Evolutionary conservation across 2,797 vertebrate genomes (phyloP).

Genomic region (Echiichthys vipera): DNA sequence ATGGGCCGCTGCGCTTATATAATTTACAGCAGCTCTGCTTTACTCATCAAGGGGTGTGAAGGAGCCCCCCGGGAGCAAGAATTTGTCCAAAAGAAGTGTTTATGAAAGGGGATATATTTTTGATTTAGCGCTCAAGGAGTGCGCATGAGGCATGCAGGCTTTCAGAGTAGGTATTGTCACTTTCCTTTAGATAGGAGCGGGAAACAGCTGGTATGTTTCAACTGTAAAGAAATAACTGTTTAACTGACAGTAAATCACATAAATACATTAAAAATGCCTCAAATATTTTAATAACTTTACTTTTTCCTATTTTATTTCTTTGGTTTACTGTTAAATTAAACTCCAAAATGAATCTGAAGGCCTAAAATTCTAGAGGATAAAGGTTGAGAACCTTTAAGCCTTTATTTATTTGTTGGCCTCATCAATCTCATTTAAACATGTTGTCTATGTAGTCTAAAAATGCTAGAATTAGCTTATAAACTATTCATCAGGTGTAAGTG

Average conservation of each 20-base stretch:
- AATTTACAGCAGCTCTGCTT: slow-evolving; percentile 85
- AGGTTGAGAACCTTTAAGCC: background rate
- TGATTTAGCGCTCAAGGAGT: slow-evolving; percentile 72
- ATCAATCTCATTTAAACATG: background rate
- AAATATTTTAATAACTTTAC: background rate
- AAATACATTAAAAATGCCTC: background rate
- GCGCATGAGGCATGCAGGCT: slow-evolving; percentile 11
- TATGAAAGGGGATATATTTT: slow-evolving; percentile 83
- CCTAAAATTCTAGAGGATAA: background rate
- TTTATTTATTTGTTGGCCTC: background rate
- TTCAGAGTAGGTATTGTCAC: slow-evolving; percentile 11
- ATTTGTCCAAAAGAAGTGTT: slow-evolving; percentile 83
- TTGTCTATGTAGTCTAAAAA: background rate
- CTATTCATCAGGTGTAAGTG: too few relatives aligned
- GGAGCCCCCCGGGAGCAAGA: slow-evolving; percentile 79
- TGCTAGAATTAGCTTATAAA: background rate
- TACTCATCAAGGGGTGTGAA: slow-evolving; percentile 83
- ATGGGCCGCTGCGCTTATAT: slow-evolving; percentile 65
- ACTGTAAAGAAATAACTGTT: background rate
- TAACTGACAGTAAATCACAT: background rate
- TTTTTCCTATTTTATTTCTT: background rate
- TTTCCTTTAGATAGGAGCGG: background rate
- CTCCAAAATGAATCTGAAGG: background rate
- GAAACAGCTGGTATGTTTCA: background rate
- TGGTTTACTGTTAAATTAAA: background rate